Percentiles rank a stretch among this genome's conserved stretches.
Evolutionary conservation across 2,888 invertebrate genomes (phyloP).

Genomic region (Atethmia centrago): DNA sequence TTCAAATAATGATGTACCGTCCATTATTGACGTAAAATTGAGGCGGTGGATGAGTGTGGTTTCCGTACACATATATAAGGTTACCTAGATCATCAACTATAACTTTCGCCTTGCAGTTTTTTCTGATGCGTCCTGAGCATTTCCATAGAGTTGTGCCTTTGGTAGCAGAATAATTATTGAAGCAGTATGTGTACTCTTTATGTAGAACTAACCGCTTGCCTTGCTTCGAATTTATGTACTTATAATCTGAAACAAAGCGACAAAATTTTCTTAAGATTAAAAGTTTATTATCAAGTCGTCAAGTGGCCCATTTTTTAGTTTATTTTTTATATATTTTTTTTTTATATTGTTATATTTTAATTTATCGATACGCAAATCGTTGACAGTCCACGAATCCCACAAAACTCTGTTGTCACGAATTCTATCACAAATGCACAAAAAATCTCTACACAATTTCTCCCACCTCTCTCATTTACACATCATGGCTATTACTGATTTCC

Average conservation of each 20-base stretch:
- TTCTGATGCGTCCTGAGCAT: slow-evolving; percentile 27
- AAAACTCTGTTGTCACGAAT: no score
- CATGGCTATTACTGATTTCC: not conserved
- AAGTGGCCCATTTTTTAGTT: not conserved
- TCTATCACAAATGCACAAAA: no score
- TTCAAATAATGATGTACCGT: slow-evolving; percentile 11
- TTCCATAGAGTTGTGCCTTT: slow-evolving; percentile 15
- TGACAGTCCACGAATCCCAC: not conserved
- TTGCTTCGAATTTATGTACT: slow-evolving; percentile 29
- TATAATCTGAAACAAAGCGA: slow-evolving; percentile 25
- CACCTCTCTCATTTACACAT: not conserved
- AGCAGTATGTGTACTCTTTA: slow-evolving; percentile 33
- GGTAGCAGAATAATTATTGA: slow-evolving; percentile 23
- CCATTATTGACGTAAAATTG: slow-evolving; percentile 15
- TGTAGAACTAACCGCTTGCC: slow-evolving; percentile 31
- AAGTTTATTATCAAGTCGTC: not conserved
- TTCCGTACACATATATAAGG: not conserved
- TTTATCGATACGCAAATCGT: not conserved
- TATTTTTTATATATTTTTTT: not conserved
- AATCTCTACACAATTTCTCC: no score
- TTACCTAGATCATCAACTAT: slow-evolving; percentile 1
- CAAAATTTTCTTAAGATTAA: not conserved
- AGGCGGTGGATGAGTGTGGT: slow-evolving; percentile 28
- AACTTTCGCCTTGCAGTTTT: slow-evolving; percentile 25
- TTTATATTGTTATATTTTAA: not conserved